Base-by-base conservation (phyloP, 2,888 invertebrate species). In the Scaptomyza reducta region DNA sequence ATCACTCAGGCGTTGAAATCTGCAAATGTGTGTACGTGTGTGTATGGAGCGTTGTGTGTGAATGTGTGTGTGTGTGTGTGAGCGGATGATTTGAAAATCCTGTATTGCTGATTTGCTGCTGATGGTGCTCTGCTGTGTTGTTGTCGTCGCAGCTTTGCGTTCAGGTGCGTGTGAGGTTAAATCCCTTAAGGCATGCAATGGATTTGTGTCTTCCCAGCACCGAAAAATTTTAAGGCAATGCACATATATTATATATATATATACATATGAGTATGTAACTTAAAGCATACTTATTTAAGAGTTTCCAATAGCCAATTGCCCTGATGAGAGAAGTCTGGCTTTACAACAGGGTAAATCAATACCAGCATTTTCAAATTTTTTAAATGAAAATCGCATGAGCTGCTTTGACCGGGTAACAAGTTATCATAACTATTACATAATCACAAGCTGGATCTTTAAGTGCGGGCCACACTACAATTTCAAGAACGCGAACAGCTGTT, bases 1-100 rank as follows among this genome's bases (percentile, higher is more conserved):
- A 85, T 85, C 85, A 85, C 87, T 85, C 85, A 85, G 74, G 77
- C 82, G 80, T 81, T 77, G 83, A 77, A 87, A 79, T 85, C 82
- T 79, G 61, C 71, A 69, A 72, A 61, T 80, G 75, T 73, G 62
- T 67, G 61, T 62, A 57, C 64, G 49, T 51, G 31, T 55, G 41
- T 49, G 54, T 25, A 47, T 42, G 54, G 59, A 54, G 44, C 46
- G 56, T 16, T 64, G 51, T 54, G 59, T 62, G 57, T 45, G n/a
- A n/a, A n/a, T n/a, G 50, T 60, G 25, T 62, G 53, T 53, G 59
- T 53, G 35, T 68, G 60, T 71, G 69, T 69, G 70, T 68, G 62
- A 70, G 76, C 71, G 74, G 81, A 77, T 84, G 79, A 80, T 84
- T 80, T 80, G 78, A 81, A 81, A 80, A 80, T 84, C 79, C 82